Percentiles rank a stretch among this genome's conserved stretches.
These are phyloP conservation scores for Elgonia sp. DNA, from an alignment of 2,888 invertebrate species.

Conservation along the genomic window DNA sequence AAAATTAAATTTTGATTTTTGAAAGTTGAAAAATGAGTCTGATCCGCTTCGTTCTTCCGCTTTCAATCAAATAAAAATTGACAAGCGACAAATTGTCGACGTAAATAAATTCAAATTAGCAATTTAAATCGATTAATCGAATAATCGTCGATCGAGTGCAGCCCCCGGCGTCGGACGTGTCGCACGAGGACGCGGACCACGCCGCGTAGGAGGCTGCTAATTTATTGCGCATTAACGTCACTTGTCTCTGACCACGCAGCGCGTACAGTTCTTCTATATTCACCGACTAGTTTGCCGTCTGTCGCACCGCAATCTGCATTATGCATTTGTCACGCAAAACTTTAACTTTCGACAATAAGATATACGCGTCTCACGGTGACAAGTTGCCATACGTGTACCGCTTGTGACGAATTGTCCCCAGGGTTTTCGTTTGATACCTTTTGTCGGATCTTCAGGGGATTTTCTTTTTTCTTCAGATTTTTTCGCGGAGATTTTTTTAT, in stretches of 20 bases:
- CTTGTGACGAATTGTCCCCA: conserved; percentile 53
- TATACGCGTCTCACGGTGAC: conserved; percentile 65
- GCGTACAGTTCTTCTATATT: conserved; percentile 67
- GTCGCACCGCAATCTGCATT: conserved; percentile 75
- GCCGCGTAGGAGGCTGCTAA: conserved; percentile 85
- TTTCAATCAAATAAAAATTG: background rate
- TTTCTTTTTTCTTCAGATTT: background rate
- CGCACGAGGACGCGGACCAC: conserved; percentile 76
- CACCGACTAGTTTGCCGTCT: conserved; percentile 69
- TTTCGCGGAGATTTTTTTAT: background rate
- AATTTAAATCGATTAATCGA: conserved; percentile 75
- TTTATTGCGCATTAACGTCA: conserved; percentile 86
- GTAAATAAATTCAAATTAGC: conserved; percentile 67
- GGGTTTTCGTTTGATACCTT: background rate
- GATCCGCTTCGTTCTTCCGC: too few relatives aligned
- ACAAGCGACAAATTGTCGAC: conserved; percentile 51
- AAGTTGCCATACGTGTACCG: conserved; percentile 67
- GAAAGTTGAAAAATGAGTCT: too few relatives aligned
- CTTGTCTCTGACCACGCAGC: conserved; percentile 83
- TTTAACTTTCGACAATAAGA: conserved; percentile 73
- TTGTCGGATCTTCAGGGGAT: background rate
- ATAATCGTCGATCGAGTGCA: conserved; percentile 57
- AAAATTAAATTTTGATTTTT: too few relatives aligned
- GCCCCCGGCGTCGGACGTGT: conserved; percentile 64
- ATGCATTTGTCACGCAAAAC: conserved; percentile 76